Evolutionary conservation across 2,797 vertebrate genomes (phyloP).

Genomic region (Karalla daura): DNA sequence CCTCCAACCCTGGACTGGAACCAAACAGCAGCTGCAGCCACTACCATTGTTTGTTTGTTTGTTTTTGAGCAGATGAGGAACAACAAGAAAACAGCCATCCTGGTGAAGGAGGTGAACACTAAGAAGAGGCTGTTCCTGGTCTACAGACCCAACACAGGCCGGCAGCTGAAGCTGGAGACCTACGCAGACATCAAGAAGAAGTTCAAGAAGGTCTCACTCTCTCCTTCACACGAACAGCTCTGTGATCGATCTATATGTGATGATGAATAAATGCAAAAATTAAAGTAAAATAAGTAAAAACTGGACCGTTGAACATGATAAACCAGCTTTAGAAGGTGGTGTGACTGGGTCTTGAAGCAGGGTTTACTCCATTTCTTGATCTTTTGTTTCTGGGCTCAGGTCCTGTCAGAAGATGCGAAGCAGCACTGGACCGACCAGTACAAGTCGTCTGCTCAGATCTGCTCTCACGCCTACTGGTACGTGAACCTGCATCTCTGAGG

Average conservation of each 20-base stretch:
- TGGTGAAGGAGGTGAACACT: constrained; percentile 95
- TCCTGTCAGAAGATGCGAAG: constrained; percentile 93
- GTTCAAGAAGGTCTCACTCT: constrained; percentile 91
- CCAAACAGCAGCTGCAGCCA: no score
- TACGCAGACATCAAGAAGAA: constrained; percentile 95
- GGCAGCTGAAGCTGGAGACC: constrained; percentile 95
- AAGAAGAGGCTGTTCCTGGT: constrained; percentile 98
- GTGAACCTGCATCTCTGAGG: no score
- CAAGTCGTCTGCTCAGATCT: constrained; percentile 92
- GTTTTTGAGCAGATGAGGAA: constrained; percentile 92
- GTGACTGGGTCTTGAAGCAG: no score
- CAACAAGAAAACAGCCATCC: constrained; percentile 95
- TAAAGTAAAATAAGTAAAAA: no score
- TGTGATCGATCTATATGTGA: no score
- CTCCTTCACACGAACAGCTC: no score
- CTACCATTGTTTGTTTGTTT: no score
- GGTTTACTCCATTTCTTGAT: no score
- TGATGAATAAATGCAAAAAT: no score
- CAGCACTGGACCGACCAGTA: constrained; percentile 96
- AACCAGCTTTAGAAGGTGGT: no score
- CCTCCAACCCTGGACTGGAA: no score
- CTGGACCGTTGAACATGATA: background rate
- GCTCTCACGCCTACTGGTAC: constrained; percentile 97
- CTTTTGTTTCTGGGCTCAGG: constrained; percentile 77
- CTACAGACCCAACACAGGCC: constrained; percentile 96